Conservation (phyloP, 2,113 vertebrate genomes). For the Leptocoma aspasia region DNA sequence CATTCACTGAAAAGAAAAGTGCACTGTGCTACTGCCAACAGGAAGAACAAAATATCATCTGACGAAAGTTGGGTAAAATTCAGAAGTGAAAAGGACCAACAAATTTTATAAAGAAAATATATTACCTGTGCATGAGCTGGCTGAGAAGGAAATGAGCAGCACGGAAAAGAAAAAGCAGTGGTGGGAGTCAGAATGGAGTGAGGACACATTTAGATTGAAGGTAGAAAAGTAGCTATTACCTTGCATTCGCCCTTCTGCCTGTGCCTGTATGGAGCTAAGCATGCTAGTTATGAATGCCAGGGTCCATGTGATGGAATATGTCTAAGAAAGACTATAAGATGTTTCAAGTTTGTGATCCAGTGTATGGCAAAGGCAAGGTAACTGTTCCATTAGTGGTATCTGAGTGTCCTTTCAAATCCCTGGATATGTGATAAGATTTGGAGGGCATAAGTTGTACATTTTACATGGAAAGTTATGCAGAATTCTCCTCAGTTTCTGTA, state of each 20-base stretch:
- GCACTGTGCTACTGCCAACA: background rate
- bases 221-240: background rate
- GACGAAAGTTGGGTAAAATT: background rate
- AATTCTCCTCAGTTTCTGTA: background rate
- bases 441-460: background rate
- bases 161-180: background rate
- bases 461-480: background rate
- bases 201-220: background rate
- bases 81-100: background rate
- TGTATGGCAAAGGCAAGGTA: background rate
- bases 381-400: background rate
- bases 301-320: background rate
- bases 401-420: background rate
- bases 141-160: background rate
- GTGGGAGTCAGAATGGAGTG: background rate
- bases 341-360: background rate
- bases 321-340: background rate
- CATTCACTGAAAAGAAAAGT: background rate
- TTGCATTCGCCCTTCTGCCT: fast-evolving
- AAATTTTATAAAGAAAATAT: background rate
- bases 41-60: background rate
- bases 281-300: background rate
- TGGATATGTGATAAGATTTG: background rate
- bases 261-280: background rate
- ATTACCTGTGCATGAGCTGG: background rate